phyloP scores from a whole-genome alignment of 2,113 vertebrate genomes.

The Phocoena phocoena region DNA sequence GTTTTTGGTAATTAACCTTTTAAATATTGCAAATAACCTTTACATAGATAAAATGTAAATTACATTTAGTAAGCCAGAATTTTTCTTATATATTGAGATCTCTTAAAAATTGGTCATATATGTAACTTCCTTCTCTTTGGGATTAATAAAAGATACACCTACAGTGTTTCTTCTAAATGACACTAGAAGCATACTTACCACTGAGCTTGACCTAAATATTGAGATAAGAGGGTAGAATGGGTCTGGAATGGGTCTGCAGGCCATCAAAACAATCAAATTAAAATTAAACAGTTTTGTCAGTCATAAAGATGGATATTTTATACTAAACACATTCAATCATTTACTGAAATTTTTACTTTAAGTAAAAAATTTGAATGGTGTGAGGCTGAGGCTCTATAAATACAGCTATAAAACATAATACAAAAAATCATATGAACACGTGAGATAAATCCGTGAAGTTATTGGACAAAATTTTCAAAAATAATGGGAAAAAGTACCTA shows the following conservation, averaged over 20 bases:
- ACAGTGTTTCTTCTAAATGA: background rate
- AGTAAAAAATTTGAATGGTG: background rate
- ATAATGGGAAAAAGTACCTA: background rate
- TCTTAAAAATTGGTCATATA: conserved; percentile 8
- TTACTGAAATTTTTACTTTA: background rate
- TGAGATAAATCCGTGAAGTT: background rate
- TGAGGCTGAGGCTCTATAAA: background rate
- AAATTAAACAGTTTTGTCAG: background rate
- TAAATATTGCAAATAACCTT: background rate
- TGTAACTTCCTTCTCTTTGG: background rate
- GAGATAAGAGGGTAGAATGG: background rate
- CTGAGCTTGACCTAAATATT: background rate
- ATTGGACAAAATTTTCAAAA: background rate
- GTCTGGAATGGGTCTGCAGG: background rate
- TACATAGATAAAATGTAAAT: background rate
- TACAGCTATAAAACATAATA: background rate
- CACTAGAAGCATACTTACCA: background rate
- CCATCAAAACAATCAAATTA: background rate
- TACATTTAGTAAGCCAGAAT: background rate
- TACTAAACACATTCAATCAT: background rate
- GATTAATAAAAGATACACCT: background rate
- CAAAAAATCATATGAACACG: background rate
- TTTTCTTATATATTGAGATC: background rate
- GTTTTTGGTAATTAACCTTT: background rate
- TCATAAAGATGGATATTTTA: background rate